Conservation (phyloP, 2,113 vertebrate genomes). For the Gallinago media region DNA sequence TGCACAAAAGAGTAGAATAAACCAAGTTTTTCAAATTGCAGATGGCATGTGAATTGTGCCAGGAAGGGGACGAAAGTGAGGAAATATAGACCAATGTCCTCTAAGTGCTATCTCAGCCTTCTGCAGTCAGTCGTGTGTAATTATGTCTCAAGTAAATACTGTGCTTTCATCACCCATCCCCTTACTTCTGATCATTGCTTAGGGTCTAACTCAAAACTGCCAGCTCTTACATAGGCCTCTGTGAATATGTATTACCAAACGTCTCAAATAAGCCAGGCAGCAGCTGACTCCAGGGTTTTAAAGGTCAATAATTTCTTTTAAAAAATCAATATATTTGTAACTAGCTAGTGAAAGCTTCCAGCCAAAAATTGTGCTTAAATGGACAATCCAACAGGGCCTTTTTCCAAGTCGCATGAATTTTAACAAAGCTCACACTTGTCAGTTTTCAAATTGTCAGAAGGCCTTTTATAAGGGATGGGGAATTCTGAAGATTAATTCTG, state of each 20-base stretch:
- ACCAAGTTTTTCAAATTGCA: background rate
- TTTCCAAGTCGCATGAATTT: background rate
- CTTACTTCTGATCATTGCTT: background rate
- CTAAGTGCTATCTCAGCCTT: background rate
- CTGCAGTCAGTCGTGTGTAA: background rate
- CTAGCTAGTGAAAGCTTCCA: conserved; percentile 20
- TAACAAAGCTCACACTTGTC: background rate
- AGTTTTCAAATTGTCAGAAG: background rate
- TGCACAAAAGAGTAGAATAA: background rate
- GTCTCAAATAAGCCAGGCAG: background rate
- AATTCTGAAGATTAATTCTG: conserved; percentile 33
- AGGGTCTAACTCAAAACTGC: background rate
- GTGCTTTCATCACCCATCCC: background rate
- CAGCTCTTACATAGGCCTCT: background rate
- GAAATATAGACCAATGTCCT: background rate
- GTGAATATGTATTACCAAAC: background rate
- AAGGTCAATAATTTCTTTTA: conserved; percentile 44
- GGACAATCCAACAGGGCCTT: background rate
- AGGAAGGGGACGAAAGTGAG: background rate
- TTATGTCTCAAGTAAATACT: background rate
- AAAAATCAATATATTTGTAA: conserved; percentile 41
- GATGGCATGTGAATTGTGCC: background rate
- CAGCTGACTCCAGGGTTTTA: conserved; percentile 11
- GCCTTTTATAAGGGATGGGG: background rate
- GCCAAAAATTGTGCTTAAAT: conserved; percentile 12